Evolutionary conservation across 2,888 invertebrate genomes (phyloP).

Genomic region (Thymelicus sylvestris): DNA sequence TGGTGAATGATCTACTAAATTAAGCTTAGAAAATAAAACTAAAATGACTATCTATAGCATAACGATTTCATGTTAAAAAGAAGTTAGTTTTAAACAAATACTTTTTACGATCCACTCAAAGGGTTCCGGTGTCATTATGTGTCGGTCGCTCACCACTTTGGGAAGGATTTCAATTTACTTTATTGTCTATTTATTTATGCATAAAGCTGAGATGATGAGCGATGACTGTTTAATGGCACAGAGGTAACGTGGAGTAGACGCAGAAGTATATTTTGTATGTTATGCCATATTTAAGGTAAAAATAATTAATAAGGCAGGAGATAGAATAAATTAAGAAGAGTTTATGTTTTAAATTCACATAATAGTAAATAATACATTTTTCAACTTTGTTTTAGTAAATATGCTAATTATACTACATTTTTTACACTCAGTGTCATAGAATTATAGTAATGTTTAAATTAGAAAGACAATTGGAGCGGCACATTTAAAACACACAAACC

Average conservation of each 20-base stretch:
- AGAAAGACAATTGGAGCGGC: too few relatives aligned
- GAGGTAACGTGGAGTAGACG: constrained; percentile 51
- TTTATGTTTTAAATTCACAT: too few relatives aligned
- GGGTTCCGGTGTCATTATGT: constrained; percentile 76
- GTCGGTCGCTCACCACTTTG: constrained; percentile 63
- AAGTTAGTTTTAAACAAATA: constrained; percentile 45
- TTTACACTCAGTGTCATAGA: too few relatives aligned
- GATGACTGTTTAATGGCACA: constrained; percentile 58
- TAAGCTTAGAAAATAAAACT: not conserved
- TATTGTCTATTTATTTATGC: constrained; percentile 84
- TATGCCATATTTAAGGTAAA: too few relatives aligned
- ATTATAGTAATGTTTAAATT: too few relatives aligned
- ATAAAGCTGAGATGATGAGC: constrained; percentile 75
- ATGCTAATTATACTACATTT: too few relatives aligned
- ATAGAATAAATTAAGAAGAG: too few relatives aligned
- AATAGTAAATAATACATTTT: too few relatives aligned
- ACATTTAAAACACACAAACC: not conserved
- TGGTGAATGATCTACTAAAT: not conserved
- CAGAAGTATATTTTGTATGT: not conserved
- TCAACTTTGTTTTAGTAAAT: too few relatives aligned
- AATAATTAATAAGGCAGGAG: too few relatives aligned
- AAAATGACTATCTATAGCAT: constrained; percentile 16
- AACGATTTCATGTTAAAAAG: constrained; percentile 20
- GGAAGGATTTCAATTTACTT: constrained; percentile 80
- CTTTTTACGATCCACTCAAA: constrained; percentile 58